These are phyloP conservation scores for Gobionotothen gibberifrons DNA, from an alignment of 2,797 vertebrate species.

Conservation along the genomic window DNA sequence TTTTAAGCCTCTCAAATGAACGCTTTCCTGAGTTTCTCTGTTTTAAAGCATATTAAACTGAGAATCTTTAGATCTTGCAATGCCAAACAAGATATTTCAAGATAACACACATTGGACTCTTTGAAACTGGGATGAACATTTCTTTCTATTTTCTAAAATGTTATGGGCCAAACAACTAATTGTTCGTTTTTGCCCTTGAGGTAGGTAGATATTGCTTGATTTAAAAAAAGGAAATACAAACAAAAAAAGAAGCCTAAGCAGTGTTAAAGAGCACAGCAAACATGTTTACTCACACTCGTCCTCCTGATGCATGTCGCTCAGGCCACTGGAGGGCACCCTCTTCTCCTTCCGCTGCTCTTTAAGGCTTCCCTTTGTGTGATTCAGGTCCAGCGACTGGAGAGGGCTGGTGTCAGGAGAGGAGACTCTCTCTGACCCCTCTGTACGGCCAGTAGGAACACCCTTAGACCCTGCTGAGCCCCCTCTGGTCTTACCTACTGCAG, in stretches of 20 bases:
- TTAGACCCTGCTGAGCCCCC: constrained; percentile 36
- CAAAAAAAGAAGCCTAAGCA: background rate
- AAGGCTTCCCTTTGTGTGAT: constrained; percentile 38
- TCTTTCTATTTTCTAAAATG: no score
- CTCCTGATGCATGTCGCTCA: constrained; percentile 30
- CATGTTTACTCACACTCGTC: constrained; percentile 66
- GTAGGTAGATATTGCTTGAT: background rate
- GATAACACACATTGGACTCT: no score
- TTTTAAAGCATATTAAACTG: no score
- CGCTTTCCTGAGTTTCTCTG: no score
- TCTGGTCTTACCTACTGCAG: constrained; percentile 25
- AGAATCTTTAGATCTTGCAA: no score
- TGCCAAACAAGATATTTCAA: no score
- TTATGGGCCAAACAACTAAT: no score
- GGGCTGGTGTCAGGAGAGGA: constrained; percentile 91
- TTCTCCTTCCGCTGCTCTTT: constrained; percentile 33
- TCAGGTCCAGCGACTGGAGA: constrained; percentile 85
- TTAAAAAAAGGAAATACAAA: background rate
- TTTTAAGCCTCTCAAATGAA: no score
- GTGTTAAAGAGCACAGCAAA: background rate
- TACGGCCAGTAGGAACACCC: constrained; percentile 52
- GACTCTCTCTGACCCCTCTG: constrained; percentile 88
- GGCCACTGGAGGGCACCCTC: constrained; percentile 64
- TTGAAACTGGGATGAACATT: no score
- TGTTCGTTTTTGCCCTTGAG: no score